Percentiles rank a stretch among this genome's conserved stretches.
Conservation (phyloP, 2,888 invertebrate genomes). For the Drosophila prostipennis region DNA sequence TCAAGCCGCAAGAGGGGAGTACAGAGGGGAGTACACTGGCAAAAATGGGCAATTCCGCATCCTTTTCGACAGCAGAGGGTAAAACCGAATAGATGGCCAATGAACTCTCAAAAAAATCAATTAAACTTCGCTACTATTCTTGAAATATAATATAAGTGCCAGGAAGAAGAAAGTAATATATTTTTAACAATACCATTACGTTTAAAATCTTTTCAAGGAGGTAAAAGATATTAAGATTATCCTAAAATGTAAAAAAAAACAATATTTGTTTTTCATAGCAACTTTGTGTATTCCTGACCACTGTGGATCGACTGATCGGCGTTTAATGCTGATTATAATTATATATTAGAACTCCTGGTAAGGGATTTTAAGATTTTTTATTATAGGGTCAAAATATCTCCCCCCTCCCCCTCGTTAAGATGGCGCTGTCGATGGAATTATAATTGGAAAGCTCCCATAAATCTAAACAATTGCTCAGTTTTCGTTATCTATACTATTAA, state of each 20-base stretch:
- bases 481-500: slow-evolving; percentile 7
- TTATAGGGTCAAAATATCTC: not conserved
- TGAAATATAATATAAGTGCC: not conserved
- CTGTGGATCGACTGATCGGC: not conserved
- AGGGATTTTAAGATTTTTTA: not conserved
- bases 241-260: not conserved
- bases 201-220: not conserved
- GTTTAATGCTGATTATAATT: not conserved
- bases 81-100: not conserved
- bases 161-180: not conserved
- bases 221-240: not conserved
- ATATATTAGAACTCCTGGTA: not conserved
- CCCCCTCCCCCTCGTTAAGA: not conserved
- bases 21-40: slow-evolving; percentile 7
- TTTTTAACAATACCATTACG: not conserved
- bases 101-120: not conserved
- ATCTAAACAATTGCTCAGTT: not conserved
- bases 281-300: not conserved
- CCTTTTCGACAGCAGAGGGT: not conserved
- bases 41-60: not conserved
- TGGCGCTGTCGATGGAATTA: not conserved
- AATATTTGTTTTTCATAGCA: not conserved
- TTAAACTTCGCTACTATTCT: not conserved
- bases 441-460: not conserved
- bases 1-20: slow-evolving; percentile 3